Evolutionary conservation across 1,140 invertebrate genomes (phyloP).

Genomic region (Atta texana): DNA sequence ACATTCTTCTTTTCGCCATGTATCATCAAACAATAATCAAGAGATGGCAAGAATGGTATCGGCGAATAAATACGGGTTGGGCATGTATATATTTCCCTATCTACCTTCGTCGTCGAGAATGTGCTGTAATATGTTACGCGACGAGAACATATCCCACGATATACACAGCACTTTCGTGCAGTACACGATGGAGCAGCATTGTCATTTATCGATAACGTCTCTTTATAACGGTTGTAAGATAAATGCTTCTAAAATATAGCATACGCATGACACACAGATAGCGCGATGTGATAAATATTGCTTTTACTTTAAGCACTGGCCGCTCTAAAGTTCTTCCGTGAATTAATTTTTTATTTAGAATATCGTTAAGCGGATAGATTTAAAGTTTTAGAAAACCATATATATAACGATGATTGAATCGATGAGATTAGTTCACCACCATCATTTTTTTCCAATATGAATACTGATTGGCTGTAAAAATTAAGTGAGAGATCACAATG

Average conservation of each 20-base stretch:
- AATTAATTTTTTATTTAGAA: constrained; percentile 26
- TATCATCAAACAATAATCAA: constrained; percentile 43
- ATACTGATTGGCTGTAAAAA: too few relatives aligned
- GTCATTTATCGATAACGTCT: constrained; percentile 34
- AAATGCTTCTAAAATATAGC: constrained; percentile 23
- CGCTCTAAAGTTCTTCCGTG: neutral
- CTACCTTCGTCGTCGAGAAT: constrained; percentile 29
- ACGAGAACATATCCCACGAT: constrained; percentile 21
- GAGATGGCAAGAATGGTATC: constrained; percentile 4
- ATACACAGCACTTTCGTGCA: neutral
- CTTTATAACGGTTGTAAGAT: constrained; percentile 7
- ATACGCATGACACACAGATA: neutral
- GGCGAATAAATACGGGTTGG: neutral
- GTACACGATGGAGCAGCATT: constrained; percentile 25
- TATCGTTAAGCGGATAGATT: neutral
- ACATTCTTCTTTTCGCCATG: neutral
- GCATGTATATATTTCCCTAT: neutral
- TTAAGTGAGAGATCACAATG: too few relatives aligned
- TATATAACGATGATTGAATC: too few relatives aligned
- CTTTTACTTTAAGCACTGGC: neutral
- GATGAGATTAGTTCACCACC: too few relatives aligned
- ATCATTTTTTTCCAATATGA: too few relatives aligned
- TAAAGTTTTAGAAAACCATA: too few relatives aligned
- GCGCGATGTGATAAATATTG: neutral
- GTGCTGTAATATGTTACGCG: constrained; percentile 32